Conservation (phyloP, 2,113 vertebrate genomes). For the Eleginops maclovinus region DNA sequence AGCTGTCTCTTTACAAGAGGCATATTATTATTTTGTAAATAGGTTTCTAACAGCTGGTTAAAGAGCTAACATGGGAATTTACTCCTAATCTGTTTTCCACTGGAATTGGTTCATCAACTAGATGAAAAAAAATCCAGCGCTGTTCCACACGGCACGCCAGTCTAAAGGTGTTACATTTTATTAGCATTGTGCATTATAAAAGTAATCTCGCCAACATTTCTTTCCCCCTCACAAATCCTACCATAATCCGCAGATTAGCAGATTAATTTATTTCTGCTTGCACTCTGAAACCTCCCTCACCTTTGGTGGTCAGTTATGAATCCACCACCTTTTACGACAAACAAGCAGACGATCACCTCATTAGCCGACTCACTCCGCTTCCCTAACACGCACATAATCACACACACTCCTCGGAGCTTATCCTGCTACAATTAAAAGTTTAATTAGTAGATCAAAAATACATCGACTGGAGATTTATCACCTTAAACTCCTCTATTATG, state of each 20-base stretch:
- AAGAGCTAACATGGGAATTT: slow-evolving; percentile 77
- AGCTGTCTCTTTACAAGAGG: slow-evolving; percentile 74
- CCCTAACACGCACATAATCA: slow-evolving; percentile 39
- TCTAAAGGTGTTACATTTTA: slow-evolving; percentile 74
- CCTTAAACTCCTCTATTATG: slow-evolving; percentile 82
- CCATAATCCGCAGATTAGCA: slow-evolving; percentile 81
- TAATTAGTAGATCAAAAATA: slow-evolving; percentile 87
- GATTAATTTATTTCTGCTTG: slow-evolving; percentile 77
- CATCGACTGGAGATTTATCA: slow-evolving; percentile 81
- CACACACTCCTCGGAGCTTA: slow-evolving; percentile 75
- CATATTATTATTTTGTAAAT: slow-evolving; percentile 77
- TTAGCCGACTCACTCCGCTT: slow-evolving; percentile 68
- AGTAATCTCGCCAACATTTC: slow-evolving; percentile 72
- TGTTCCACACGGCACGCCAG: slow-evolving; percentile 43
- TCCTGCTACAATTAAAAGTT: slow-evolving; percentile 85
- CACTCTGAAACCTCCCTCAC: slow-evolving; percentile 75
- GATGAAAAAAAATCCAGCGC: slow-evolving; percentile 31
- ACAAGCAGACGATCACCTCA: slow-evolving; percentile 77
- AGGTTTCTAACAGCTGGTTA: slow-evolving; percentile 79
- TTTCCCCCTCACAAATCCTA: slow-evolving; percentile 66
- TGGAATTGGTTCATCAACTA: slow-evolving; percentile 76
- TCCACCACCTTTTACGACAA: slow-evolving; percentile 73
- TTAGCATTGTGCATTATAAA: slow-evolving; percentile 76
- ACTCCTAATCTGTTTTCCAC: slow-evolving; percentile 77
- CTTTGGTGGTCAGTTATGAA: slow-evolving; percentile 75